These are phyloP conservation scores for Ornithorhynchus anatinus DNA, from an alignment of 2,113 vertebrate genomes.

Conservation along the genomic window DNA sequence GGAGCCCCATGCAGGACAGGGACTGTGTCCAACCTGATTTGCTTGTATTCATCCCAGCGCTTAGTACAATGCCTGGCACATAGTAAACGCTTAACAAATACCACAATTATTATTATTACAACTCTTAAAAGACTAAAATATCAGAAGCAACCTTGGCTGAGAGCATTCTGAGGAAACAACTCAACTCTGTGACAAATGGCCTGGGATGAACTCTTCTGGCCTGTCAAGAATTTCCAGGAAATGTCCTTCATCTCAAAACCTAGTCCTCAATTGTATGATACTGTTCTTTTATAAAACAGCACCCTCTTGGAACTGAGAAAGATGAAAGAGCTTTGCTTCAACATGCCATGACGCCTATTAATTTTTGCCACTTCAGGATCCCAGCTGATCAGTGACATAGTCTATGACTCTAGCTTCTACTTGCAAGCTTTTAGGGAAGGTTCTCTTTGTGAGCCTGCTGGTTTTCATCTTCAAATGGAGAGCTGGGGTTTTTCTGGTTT, in stretches of 20 bases:
- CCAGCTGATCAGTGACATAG: conserved; percentile 38
- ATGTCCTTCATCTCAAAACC: conserved; percentile 26
- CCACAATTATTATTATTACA: too few relatives aligned
- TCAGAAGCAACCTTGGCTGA: conserved; percentile 45
- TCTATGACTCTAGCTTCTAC: not conserved
- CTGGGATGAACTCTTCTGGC: conserved; percentile 53
- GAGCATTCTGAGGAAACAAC: conserved; percentile 40
- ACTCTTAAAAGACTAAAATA: conserved; percentile 49
- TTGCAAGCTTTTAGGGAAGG: not conserved
- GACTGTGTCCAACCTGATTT: too few relatives aligned
- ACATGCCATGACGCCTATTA: conserved; percentile 47
- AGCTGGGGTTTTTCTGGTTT: not conserved
- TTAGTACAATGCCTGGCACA: too few relatives aligned
- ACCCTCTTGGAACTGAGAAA: conserved; percentile 35
- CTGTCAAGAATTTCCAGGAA: conserved; percentile 59
- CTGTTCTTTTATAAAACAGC: conserved; percentile 58
- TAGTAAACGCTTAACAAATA: too few relatives aligned
- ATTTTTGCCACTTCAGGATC: conserved; percentile 39
- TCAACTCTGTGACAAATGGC: conserved; percentile 54
- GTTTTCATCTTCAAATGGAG: conserved; percentile 17
- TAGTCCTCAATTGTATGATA: conserved; percentile 50
- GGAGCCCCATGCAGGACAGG: too few relatives aligned
- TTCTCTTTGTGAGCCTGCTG: not conserved
- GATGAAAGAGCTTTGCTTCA: conserved; percentile 58
- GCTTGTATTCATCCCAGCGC: too few relatives aligned